Conservation (phyloP, 2,888 invertebrate species). For the Scelioninae gen. 2 region DNA sequence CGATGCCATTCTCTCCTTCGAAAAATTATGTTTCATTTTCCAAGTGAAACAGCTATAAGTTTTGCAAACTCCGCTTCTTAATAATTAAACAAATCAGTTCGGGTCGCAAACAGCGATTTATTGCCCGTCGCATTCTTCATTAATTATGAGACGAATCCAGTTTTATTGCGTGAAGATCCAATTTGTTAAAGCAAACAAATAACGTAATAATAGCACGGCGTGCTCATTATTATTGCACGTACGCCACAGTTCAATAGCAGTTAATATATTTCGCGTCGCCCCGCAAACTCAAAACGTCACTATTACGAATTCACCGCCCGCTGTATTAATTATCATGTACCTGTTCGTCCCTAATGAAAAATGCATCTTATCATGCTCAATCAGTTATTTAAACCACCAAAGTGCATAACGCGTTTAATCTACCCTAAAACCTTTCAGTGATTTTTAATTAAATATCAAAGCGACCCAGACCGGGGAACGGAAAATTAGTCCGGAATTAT, state of each 20-base stretch:
- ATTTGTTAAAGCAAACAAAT: conserved; percentile 25
- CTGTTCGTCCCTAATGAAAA: conserved; percentile 11
- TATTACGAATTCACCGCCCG: conserved; percentile 5
- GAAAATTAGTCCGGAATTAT: conserved; percentile 25
- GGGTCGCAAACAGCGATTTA: conserved; percentile 6
- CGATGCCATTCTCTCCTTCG: too few species aligned
- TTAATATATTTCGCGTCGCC: conserved; percentile 18
- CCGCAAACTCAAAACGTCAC: conserved; percentile 3
- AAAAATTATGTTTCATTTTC: too few species aligned
- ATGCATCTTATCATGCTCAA: conserved; percentile 4
- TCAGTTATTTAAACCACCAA: conserved; percentile 18
- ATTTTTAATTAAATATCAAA: conserved; percentile 18
- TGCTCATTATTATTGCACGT: conserved; percentile 23
- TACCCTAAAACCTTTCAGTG: conserved; percentile 14
- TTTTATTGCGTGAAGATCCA: conserved; percentile 19
- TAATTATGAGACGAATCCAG: conserved; percentile 14
- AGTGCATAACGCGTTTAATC: conserved; percentile 18
- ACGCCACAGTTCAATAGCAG: conserved; percentile 18
- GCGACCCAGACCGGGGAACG: not conserved
- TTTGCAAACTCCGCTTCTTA: conserved; percentile 9
- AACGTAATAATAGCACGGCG: conserved; percentile 27
- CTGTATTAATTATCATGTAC: not conserved
- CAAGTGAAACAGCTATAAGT: too few species aligned
- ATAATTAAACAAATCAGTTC: conserved; percentile 25
- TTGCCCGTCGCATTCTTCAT: conserved; percentile 6